Evolutionary conservation across 2,888 invertebrate species (phyloP).

Genomic region (Xylophagus ater): DNA sequence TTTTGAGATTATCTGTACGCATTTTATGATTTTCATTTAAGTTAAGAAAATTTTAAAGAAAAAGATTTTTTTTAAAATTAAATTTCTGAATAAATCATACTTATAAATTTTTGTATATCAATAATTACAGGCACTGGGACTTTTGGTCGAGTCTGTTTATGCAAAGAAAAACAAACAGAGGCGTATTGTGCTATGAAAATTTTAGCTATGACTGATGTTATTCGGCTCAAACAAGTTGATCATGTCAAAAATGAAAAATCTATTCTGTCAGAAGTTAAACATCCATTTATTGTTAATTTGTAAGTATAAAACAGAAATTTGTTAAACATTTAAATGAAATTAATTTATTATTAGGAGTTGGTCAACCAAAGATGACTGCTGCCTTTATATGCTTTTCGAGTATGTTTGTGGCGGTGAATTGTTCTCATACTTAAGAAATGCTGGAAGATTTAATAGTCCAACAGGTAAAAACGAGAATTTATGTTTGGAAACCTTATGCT

Average conservation of each 20-base stretch:
- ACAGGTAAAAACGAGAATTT: no score
- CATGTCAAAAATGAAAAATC: conserved; percentile 96
- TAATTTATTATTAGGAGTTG: conserved; percentile 57
- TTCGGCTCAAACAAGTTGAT: conserved; percentile 89
- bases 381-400: conserved; percentile 94
- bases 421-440: conserved; percentile 88
- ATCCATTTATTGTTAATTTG: conserved; percentile 95
- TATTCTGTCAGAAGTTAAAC: conserved; percentile 79
- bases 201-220: conserved; percentile 84
- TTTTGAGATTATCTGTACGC: no score
- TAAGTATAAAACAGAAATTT: conserved; percentile 42
- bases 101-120: conserved; percentile 20
- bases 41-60: no score
- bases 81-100: no score
- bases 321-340: neutral
- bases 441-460: conserved; percentile 77
- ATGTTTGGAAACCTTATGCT: no score
- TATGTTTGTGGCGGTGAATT: conserved; percentile 95
- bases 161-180: conserved; percentile 69
- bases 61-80: no score
- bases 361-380: conserved; percentile 81
- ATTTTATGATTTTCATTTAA: no score
- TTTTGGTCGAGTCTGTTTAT: conserved; percentile 88
- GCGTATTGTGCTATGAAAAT: conserved; percentile 90
- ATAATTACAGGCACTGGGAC: conserved; percentile 75